Base-by-base conservation (phyloP, 2,888 invertebrate species). In the Herminia tarsipennalis region DNA sequence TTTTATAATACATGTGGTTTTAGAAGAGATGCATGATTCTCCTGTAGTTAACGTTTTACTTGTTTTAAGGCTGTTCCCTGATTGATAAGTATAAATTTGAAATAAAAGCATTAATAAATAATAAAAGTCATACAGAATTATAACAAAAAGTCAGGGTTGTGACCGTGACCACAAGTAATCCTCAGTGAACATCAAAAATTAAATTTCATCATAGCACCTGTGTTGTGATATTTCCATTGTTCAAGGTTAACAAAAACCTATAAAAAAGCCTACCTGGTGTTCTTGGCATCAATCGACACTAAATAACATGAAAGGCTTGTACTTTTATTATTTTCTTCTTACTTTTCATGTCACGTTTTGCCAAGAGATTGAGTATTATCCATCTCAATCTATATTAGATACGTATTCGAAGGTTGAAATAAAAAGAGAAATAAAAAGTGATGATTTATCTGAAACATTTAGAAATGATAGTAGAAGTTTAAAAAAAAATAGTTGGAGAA, bases 181-280 rank as follows among this genome's bases (percentile, higher is more conserved):
- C 57, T 65, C 66, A 68, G 69, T 56, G 56, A 37, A 68, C 74
- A 88, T 90, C 71, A 87, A 91, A 83, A 76, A 90, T 88, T 73
- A 72, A 86, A 78, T 79, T 83, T 76, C 86, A 91, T 92, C 88
- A 88, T 81, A 82, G 66, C 92, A 92, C 91, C 88, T 90, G 91
- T 56, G 60, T 42, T 52, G 52, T 75, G 73, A 75, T 74, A 74
- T 82, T 83, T 83, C 62, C 46, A 61, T 41, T 21, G 53, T 56
- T 53, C 78, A 84, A 84, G 86, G 86, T 76, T 74, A 51, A 48
- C 21, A 56, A 57, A 64, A 56, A 17, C 38, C 14, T 81, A 84
- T 83, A 88, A 81, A 87, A 81, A 73, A 59, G 38, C 29, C 41
- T 17, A 46, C 39, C 45, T 20, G 2, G 36, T 13, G 17, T 3